Conservation (phyloP, 1,140 invertebrate genomes). For the Akabosia matsudoensis region DNA sequence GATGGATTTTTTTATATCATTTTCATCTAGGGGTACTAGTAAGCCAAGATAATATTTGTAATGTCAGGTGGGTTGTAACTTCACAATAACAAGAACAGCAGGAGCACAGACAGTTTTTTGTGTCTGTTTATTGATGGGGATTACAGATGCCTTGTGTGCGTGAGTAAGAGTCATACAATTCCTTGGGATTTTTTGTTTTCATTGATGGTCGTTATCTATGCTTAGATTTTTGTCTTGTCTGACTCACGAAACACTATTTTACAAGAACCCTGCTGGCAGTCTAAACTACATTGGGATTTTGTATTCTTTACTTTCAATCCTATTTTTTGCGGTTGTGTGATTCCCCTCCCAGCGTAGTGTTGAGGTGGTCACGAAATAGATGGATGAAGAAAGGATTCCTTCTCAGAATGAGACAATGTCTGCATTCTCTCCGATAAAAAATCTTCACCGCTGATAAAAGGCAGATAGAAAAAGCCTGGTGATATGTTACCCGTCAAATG, state of each 20-base stretch:
- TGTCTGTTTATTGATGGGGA: background rate
- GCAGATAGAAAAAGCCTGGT: background rate
- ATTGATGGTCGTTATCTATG: slow-evolving; percentile 21
- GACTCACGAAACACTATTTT: too few species aligned
- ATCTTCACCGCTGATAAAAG: too few species aligned
- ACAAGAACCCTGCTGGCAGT: slow-evolving; percentile 7
- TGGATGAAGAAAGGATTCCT: background rate
- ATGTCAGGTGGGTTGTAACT: too few species aligned
- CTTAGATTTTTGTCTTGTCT: slow-evolving; percentile 25
- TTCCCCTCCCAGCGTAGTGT: background rate
- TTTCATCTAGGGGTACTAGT: too few species aligned
- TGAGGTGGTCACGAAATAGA: slow-evolving; percentile 20
- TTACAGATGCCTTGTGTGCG: slow-evolving; percentile 11
- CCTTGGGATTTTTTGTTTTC: background rate
- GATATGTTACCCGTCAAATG: slow-evolving; percentile 10
- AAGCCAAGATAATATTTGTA: background rate
- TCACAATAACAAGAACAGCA: background rate
- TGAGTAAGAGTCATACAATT: slow-evolving; percentile 3
- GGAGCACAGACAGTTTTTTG: background rate
- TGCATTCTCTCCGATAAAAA: too few species aligned
- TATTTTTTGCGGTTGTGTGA: too few species aligned
- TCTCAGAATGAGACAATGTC: too few species aligned
- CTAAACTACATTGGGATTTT: too few species aligned
- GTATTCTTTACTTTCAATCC: too few species aligned
- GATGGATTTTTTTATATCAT: too few species aligned